Percentiles rank a stretch among this genome's conserved stretches.
These are phyloP conservation scores for Acanthurus leucopareius DNA, from an alignment of 2,797 vertebrate species.

Conservation along the genomic window DNA sequence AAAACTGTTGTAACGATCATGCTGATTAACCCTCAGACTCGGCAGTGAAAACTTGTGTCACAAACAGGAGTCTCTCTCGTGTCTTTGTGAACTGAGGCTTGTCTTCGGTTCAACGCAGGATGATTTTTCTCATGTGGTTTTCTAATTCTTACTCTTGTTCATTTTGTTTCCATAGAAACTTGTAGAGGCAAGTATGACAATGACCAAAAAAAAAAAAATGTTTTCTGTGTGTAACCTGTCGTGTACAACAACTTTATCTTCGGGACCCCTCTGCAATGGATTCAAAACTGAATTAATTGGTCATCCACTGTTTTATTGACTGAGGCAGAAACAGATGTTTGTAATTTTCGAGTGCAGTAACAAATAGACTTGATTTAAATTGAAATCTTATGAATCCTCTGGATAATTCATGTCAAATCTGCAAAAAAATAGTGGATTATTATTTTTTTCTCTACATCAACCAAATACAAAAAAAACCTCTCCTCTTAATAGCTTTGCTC, in stretches of 20 bases:
- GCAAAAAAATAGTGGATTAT: conserved; percentile 44
- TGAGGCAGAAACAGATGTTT: conserved; percentile 40
- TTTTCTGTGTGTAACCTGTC: conserved; percentile 81
- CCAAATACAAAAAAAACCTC: conserved; percentile 10
- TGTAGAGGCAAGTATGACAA: conserved; percentile 98
- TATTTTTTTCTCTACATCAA: conserved; percentile 14
- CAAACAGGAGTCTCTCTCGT: conserved; percentile 40
- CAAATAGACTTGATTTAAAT: conserved; percentile 8
- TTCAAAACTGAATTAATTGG: conserved; percentile 28
- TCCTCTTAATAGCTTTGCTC: conserved; percentile 40
- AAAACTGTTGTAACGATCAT: conserved; percentile 31
- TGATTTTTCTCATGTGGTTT: conserved; percentile 50
- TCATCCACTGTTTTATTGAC: conserved; percentile 56
- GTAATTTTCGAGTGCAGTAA: conserved; percentile 16
- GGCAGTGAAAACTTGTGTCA: conserved; percentile 21
- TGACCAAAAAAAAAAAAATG: conserved; percentile 49
- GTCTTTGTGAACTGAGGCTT: conserved; percentile 52
- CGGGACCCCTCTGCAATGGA: conserved; percentile 68
- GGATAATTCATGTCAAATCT: conserved; percentile 35
- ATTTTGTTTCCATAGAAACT: conserved; percentile 98
- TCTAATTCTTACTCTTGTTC: conserved; percentile 84
- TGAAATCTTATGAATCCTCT: conserved; percentile 18
- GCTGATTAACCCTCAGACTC: conserved; percentile 23
- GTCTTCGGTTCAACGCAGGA: conserved; percentile 49
- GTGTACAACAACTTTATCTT: conserved; percentile 82